Evolutionary conservation across 2,888 invertebrate genomes (phyloP), one percentile per base, ranked within the genome.

Genomic region (Pteria penguin): DNA sequence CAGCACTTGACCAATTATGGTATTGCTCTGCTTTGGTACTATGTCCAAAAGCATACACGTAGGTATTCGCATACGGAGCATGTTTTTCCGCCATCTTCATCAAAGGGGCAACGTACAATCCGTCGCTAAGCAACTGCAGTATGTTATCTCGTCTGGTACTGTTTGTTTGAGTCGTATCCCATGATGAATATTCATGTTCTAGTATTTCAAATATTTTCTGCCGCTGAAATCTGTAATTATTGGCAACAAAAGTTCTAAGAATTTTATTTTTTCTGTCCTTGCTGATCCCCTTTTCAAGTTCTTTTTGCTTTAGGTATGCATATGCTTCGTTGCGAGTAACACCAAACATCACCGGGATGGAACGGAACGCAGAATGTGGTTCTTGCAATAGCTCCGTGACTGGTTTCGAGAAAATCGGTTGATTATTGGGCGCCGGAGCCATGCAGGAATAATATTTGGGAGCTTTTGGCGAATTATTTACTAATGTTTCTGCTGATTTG

Each of bases 181-280:
- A 98, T 91, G 98, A 97, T 3, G 97, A 98, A 92, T 98, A 98
- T 91, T 98, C 97, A 92, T 98, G 97, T 86, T 97, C 96, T 83
- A 98, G 96, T 57, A 97, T 97, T n/a, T 97, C 97, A 84, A 97
- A 94, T 87, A 98, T 97, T 93, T 98, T 97, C 26, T 96, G 96
- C 78, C 97, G 94, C 92, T 98, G 97, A 93, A 96, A 97, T 81
- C 96, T 96, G 93, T 97, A 99, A 36, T 97, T 96, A 93, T 98
- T 98, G 78, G 98, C 94, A 70, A 98, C 98, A 75, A 88, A 91
- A 52, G 96, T 96, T 85, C 97, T 95, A 79, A 98, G 94, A 80
- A 98, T 96, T 93, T 96, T 96, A 74, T 97, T 96, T 83, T 98
- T 94, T 78, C 97, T 94, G 90, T 97, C 96, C 0, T 96, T 96